Conservation (phyloP, 2,888 invertebrate genomes). For the Caprella mutica region DNA sequence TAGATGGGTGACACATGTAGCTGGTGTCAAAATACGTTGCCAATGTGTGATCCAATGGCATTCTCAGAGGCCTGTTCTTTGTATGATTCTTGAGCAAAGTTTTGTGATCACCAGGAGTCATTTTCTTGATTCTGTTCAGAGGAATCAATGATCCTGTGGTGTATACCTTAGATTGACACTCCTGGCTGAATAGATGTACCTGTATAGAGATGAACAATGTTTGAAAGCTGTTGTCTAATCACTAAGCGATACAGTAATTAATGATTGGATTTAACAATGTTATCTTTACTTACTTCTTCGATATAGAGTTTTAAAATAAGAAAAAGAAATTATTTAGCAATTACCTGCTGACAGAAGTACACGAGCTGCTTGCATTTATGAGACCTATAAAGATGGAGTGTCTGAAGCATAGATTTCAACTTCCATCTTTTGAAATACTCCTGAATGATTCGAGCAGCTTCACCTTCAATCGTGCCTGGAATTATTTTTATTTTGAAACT, state of each 20-base stretch:
- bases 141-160: background rate
- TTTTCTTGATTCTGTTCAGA: slow-evolving; percentile 12
- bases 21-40: slow-evolving; percentile 29
- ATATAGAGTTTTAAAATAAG: no score
- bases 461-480: slow-evolving; percentile 53
- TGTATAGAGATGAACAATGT: no score
- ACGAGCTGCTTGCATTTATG: slow-evolving; percentile 70
- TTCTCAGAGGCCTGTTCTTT: slow-evolving; percentile 1
- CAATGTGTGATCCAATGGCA: slow-evolving; percentile 27
- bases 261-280: no score
- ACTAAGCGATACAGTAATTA: no score
- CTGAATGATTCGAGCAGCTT: slow-evolving; percentile 60
- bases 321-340: no score
- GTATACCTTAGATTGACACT: slow-evolving; percentile 17
- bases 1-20: slow-evolving; percentile 24
- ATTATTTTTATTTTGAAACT: no score
- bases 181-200: slow-evolving; percentile 30
- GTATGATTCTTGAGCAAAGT: slow-evolving; percentile 8
- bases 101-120: slow-evolving; percentile 16
- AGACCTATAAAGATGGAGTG: slow-evolving; percentile 67
- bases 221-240: no score
- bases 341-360: slow-evolving; percentile 76
- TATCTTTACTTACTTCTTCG: no score
- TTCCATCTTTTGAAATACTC: slow-evolving; percentile 68
- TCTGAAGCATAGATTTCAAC: slow-evolving; percentile 66